Base-by-base conservation (phyloP, 2,888 invertebrate genomes). In the Melinaea marsaeus region DNA sequence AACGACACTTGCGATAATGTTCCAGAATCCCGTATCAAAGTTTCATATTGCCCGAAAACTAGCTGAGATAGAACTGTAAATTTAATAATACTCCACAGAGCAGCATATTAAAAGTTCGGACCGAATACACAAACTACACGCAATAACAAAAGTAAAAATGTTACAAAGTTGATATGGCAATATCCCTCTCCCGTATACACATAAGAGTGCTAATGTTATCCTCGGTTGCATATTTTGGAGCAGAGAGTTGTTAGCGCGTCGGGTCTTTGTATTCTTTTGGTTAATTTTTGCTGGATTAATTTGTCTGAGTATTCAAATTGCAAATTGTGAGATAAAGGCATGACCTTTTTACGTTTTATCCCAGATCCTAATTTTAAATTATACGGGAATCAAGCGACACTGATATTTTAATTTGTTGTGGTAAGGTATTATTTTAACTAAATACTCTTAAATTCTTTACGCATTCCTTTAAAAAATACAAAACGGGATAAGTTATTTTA, bases 301-400 rank as follows among this genome's bases (percentile, higher is more conserved):
- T 87, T 88, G 88, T 87, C 86, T 86, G 85, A 84, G 88, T 84
- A 88, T 89, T 86, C 86, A 88, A 88, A 90, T 86, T 85, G 84
- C 86, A 85, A 85, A 88, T 88, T 85, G 81, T 80, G 84, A 83
- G 80, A 86, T 86, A 84, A 84, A 86, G 81, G 83, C 78, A 79
- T 83, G 79, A 82, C 82, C 83, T 83, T 84, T 84, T 81, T 77
- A 76, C 79, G 77, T 79, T 75, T 75, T 71, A 72, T 69, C 69
- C 68, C 70, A 66, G 67, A 71, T 71, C 66, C 72, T 69, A 70
- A 71, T 72, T 74, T 73, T 71, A 70, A 64, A 66, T 66, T 66
- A 64, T 58, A 62, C 63, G n/a, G 33, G 60, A 48, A 57, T 62
- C 47, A 46, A 37, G 58, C 45, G 57, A 45, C 13, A 51, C 55